Evolutionary conservation across 2,888 invertebrate genomes (phyloP).

Genomic region (Brenthis hecate): DNA sequence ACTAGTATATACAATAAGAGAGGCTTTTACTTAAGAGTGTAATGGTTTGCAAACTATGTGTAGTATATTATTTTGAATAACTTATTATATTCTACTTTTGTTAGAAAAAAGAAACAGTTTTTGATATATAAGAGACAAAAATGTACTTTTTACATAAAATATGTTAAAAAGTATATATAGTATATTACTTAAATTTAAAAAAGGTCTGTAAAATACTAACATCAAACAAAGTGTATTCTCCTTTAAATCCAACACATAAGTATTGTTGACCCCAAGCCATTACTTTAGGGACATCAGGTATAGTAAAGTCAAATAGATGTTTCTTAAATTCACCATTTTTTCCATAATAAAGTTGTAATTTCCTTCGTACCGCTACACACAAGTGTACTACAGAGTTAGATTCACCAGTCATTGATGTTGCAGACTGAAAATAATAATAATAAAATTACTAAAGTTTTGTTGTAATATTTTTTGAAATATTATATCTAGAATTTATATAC

Average conservation of each 20-base stretch:
- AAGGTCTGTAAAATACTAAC: slow-evolving; percentile 69
- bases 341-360: slow-evolving; percentile 93
- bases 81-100: no score
- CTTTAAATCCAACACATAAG: slow-evolving; percentile 93
- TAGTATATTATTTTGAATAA: no score
- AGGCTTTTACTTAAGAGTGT: no score
- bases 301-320: slow-evolving; percentile 87
- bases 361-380: slow-evolving; percentile 93
- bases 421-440: slow-evolving; percentile 54
- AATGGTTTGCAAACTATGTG: no score
- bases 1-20: no score
- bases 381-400: slow-evolving; percentile 89
- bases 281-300: slow-evolving; percentile 90
- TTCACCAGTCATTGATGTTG: slow-evolving; percentile 84
- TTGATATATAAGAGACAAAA: no score
- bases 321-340: slow-evolving; percentile 91
- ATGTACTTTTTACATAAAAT: no score
- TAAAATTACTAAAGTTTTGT: neutral
- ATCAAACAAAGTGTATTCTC: slow-evolving; percentile 89
- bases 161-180: neutral
- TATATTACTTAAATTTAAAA: neutral
- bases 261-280: slow-evolving; percentile 92
- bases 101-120: no score
- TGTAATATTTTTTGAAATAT: no score
- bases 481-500: no score